Evolutionary conservation across 2,113 vertebrate species (phyloP), one percentile per base, ranked within the genome.

Genomic region (Clarias magur): DNA sequence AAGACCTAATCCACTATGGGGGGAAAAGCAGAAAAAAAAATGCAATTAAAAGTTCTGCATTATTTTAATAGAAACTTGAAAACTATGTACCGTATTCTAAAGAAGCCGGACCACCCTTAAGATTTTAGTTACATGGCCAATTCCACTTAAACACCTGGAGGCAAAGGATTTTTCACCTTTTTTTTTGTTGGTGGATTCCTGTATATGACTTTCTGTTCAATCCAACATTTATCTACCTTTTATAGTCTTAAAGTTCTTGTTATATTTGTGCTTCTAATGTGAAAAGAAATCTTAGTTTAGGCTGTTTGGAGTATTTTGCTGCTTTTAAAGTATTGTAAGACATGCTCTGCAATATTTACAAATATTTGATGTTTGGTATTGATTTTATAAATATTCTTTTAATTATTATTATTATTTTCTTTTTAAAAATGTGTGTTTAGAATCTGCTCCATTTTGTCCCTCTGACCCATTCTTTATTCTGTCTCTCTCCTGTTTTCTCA

Each of bases 401-500:
- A 7, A n/a, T n/a, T n/a, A n/a, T n/a, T n/a, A n/a, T n/a, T n/a
- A n/a, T n/a, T n/a, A n/a, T 6, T 72, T 30, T 72, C 2, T 59
- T 21, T 42, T 42, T 42, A 42, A 62, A 15, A 42, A 7, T 67
- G 9, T 30, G n/a, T 67, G 27, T 57, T 60, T 87, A 38, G 75
- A 67, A 88, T 68, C 65, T 80, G 10, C 25, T 88, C 17, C 85
- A 88, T 91, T 91, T 82, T 60, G 89, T 90, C 25, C 21, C 86
- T 81, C 88, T 90, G 87, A 93, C 90, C 19, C 57, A 19, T 84
- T 87, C 73, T 88, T 86, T 81, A 89, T 86, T 93, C 80, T 94
- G 89, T 93, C 91, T 94, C 86, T 89, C 91, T 94, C 85, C 88
- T 88, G 92, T 93, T 89, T 93, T 93, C 88, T 93, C 91, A 89